Conservation (phyloP, 2,888 invertebrate species). For the Cephus pulcher region DNA sequence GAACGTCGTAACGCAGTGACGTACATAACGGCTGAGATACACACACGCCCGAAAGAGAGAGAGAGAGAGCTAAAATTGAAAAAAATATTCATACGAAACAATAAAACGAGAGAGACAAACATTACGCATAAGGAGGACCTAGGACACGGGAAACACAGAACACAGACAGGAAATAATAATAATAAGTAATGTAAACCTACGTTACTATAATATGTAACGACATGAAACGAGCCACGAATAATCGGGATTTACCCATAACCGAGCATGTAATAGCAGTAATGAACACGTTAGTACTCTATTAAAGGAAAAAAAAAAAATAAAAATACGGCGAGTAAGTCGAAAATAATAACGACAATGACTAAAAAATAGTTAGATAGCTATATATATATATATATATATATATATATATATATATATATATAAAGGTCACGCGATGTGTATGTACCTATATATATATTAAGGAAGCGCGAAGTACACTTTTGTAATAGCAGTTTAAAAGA, state of each 20-base stretch:
- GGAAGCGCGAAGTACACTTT: constrained; percentile 9
- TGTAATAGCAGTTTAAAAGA: constrained; percentile 14
- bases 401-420: constrained; percentile 28
- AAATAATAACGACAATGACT: constrained; percentile 39
- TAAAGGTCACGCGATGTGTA: constrained; percentile 31
- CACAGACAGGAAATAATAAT: constrained; percentile 1
- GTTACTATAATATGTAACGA: constrained; percentile 23
- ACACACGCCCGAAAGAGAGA: neutral
- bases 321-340: constrained; percentile 27
- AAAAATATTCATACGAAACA: neutral
- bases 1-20: constrained; percentile 20
- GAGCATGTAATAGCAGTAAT: neutral
- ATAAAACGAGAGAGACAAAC: constrained; percentile 10
- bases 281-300: constrained; percentile 32
- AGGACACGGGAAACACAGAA: constrained; percentile 15
- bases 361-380: constrained; percentile 41
- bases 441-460: constrained; percentile 36
- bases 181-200: constrained; percentile 23
- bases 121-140: constrained; percentile 27
- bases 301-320: constrained; percentile 24
- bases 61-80: constrained; percentile 8
- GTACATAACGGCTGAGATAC: neutral
- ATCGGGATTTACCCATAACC: neutral
- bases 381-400: constrained; percentile 24
- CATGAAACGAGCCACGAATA: constrained; percentile 12